Conservation (phyloP, 2,797 vertebrate genomes). For the Moxostoma hubbsi region DNA sequence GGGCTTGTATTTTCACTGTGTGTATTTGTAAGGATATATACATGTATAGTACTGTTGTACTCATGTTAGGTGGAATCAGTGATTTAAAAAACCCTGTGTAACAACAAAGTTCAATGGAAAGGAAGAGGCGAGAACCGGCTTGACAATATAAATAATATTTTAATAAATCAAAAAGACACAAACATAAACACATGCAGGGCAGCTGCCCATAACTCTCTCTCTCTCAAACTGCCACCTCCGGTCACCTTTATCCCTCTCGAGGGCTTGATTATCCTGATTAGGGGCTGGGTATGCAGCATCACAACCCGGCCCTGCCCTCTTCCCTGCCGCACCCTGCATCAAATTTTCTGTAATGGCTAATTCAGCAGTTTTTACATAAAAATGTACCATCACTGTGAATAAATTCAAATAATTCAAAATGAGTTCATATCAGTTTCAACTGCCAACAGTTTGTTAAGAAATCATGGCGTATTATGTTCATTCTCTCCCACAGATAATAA, state of each 20-base stretch:
- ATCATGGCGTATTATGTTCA: not conserved
- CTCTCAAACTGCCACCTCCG: too few species aligned
- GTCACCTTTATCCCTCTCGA: too few species aligned
- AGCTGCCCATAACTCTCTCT: too few species aligned
- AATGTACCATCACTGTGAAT: not conserved
- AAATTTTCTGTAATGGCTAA: not conserved
- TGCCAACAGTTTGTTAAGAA: not conserved
- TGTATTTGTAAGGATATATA: not conserved
- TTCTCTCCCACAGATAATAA: conserved; percentile 47
- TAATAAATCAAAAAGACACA: too few species aligned
- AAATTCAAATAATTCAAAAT: not conserved
- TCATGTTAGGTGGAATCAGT: not conserved
- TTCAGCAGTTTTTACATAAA: not conserved
- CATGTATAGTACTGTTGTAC: not conserved
- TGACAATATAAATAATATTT: too few species aligned
- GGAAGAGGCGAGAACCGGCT: too few species aligned
- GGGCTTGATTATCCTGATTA: too few species aligned
- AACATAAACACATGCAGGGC: too few species aligned
- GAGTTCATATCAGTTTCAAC: not conserved
- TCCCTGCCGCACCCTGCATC: not conserved
- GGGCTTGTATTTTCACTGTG: conserved; percentile 27
- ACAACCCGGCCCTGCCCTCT: too few species aligned
- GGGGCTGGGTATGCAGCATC: too few species aligned
- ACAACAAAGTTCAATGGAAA: too few species aligned
- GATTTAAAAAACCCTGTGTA: not conserved